phyloP scores from a whole-genome alignment of 2,113 vertebrate genomes.

The Pheucticus melanocephalus region DNA sequence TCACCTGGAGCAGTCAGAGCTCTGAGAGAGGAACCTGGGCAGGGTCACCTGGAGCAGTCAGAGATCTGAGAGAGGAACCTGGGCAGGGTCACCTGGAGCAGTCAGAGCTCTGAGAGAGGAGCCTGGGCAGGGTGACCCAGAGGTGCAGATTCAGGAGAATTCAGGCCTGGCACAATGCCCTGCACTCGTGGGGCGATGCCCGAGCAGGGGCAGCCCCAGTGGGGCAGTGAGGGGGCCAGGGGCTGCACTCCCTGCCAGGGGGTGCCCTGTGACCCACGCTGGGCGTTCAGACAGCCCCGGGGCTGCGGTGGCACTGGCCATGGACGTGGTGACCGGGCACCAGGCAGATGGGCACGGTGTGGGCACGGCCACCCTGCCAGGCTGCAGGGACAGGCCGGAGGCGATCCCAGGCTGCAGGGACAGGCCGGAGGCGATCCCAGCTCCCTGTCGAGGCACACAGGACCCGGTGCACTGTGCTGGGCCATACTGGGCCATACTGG shows the following conservation, averaged over 20 bases:
- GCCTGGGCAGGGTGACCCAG: background rate
- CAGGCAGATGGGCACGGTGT: accelerated
- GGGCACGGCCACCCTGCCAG: too few relatives aligned
- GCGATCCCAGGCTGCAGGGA: too few relatives aligned
- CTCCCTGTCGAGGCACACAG: accelerated
- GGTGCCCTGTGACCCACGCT: accelerated
- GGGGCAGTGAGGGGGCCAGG: background rate
- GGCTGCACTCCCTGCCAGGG: background rate
- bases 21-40: too few relatives aligned
- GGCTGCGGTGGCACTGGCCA: accelerated
- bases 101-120: too few relatives aligned
- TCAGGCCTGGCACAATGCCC: accelerated
- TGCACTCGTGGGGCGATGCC: accelerated
- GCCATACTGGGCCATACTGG: background rate
- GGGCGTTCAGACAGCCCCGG: accelerated
- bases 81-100: too few relatives aligned
- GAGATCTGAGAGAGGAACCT: too few relatives aligned
- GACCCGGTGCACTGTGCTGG: background rate
- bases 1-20: too few relatives aligned
- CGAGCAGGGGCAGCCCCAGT: accelerated
- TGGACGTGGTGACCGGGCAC: accelerated
- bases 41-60: too few relatives aligned
- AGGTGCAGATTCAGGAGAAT: accelerated
- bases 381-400: background rate
- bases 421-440: background rate